A percentile compares a stretch with the other conserved stretches of the same genome.
Evolutionary conservation across 37 sponge, comb jelly and placozoan genomes (phyloP).

Genomic region (Haliclona indistincta): DNA sequence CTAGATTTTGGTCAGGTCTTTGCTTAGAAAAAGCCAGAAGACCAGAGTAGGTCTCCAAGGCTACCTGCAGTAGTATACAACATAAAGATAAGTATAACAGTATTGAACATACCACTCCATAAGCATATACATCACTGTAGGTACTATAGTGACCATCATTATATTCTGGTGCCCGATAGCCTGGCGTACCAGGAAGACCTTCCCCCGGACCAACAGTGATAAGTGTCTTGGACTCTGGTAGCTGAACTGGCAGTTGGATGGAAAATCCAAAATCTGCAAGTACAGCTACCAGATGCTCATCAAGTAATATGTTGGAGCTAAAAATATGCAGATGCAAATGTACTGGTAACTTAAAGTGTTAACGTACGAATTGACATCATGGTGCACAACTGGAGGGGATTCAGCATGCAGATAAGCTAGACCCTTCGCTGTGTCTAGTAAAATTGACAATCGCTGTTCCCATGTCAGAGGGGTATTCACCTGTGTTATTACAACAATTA

Average conservation of each 20-base stretch:
- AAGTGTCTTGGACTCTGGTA: neutral
- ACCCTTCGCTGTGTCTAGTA: neutral
- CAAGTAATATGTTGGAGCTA: slow-evolving; percentile 10
- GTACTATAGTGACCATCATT: no score
- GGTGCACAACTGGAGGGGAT: neutral
- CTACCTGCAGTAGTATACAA: neutral
- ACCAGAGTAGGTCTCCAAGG: neutral
- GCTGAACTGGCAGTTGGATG: neutral
- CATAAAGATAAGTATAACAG: neutral
- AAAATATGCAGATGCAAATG: neutral
- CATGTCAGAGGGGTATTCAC: no score
- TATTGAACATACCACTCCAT: neutral
- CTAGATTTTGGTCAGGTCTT: neutral
- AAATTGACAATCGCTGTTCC: neutral
- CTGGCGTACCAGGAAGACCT: no score
- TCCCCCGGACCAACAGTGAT: neutral
- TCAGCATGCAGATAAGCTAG: slow-evolving; percentile 1
- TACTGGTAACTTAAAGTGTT: neutral
- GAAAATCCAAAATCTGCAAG: slow-evolving; percentile 12
- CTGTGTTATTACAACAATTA: no score
- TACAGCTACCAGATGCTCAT: neutral
- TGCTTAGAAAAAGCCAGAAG: neutral
- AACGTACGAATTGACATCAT: slow-evolving; percentile 3
- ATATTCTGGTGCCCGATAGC: neutral
- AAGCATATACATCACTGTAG: neutral